Evolutionary conservation across 2,797 vertebrate species (phyloP), one percentile per base, ranked within the genome.

Genomic region (Hydrocynus forskahlii): DNA sequence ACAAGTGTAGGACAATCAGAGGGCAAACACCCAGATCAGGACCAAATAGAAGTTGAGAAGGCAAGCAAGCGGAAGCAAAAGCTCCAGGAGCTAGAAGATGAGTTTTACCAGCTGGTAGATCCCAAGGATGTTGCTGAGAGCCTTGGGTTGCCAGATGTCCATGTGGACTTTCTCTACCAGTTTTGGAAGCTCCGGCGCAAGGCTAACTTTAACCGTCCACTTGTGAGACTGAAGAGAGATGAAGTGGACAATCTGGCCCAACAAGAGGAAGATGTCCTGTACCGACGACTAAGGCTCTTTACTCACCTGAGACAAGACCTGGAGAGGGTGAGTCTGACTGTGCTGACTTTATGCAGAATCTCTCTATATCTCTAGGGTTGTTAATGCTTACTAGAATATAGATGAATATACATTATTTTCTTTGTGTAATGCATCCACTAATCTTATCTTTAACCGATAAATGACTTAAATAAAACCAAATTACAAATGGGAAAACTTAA

Each of bases 151-250:
- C 95, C 96, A 0, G 89, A 94, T 57, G 86, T 92, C 0, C 92
- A 97, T 84, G 96, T 99, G 79, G 97, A 99, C 87, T 99, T 98
- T 88, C 91, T 99, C 83, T 99, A 97, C 89, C 97, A 99, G 90
- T 99, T 97, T 93, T 99, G 97, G 97, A 98, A 99, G 87, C 88
- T 99, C 86, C 97, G 98, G 89, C 95, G 97, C 89, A 98, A 97
- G 95, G 91, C 95, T 50, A 98, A 98, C 80, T 96, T 93, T 82
- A 98, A 99, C 91, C 96, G 94, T 75, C 97, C 97, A 0, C 94
- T 99, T 87, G 92, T 99, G 89, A 94, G 93, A 35, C 92, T 96
- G 86, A 98, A 98, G 94, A 95, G 95, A 0, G 97, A 99, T 0
- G 97, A 98, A 89, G 97, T 99, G 90, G 97, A 99, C 93, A 96